These are phyloP conservation scores for Eupithecia tripunctaria DNA, from an alignment of 2,888 invertebrate species.

Conservation along the genomic window DNA sequence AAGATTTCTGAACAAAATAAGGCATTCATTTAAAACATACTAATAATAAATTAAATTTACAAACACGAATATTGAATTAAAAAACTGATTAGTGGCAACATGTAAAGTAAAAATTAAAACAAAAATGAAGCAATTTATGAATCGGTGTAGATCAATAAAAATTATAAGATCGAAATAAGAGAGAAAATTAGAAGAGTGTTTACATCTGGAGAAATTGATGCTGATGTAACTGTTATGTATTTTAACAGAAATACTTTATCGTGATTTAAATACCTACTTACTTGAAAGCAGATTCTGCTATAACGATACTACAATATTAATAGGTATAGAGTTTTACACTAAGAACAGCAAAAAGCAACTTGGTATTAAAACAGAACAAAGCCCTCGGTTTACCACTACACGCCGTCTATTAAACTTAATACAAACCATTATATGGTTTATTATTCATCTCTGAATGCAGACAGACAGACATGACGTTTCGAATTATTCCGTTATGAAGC, in stretches of 20 bases:
- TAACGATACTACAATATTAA: too few relatives aligned
- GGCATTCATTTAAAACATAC: not conserved
- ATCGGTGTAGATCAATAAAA: not conserved
- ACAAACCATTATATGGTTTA: slow-evolving; percentile 30
- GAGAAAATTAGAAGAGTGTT: too few relatives aligned
- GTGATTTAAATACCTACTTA: not conserved
- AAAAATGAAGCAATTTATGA: not conserved
- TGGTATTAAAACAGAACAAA: slow-evolving; percentile 11
- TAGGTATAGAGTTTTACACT: not conserved
- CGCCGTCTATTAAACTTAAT: slow-evolving; percentile 29
- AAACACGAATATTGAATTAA: too few relatives aligned
- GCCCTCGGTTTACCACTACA: slow-evolving; percentile 8
- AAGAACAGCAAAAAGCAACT: not conserved
- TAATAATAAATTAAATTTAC: too few relatives aligned
- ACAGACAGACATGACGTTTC: slow-evolving; percentile 29
- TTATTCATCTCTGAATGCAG: slow-evolving; percentile 33
- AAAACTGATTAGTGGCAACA: not conserved
- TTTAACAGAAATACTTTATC: not conserved
- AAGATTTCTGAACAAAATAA: not conserved
- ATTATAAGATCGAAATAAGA: not conserved
- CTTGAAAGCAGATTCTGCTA: not conserved
- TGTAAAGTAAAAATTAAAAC: not conserved
- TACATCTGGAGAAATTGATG: not conserved
- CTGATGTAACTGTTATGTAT: not conserved
- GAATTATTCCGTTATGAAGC: slow-evolving; percentile 28